Base-by-base conservation (phyloP, 2,888 invertebrate species). In the Drosophila nr. fundita region DNA sequence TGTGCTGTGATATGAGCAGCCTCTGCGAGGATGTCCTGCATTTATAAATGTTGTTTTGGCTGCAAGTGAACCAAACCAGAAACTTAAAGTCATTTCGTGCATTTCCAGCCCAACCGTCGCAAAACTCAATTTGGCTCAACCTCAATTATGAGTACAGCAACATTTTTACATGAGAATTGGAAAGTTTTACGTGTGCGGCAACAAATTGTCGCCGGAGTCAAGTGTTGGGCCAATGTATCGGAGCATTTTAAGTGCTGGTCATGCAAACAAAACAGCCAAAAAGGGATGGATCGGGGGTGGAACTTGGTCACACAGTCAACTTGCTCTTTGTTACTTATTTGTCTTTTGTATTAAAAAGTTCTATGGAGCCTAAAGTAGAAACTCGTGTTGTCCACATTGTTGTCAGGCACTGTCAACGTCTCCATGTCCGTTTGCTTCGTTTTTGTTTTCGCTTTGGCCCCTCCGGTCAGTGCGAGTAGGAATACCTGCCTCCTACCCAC, bases 281-380 rank as follows among this genome's bases (percentile, higher is more conserved):
- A 2, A 13, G 7, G 52, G 50, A 7, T 24, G 11, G n/a, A 3
- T 24, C 18, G 36, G 36, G 36, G n/a, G 8, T 34, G 57, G 2
- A 45, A 15, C 24, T 27, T 71, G 76, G 76, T 60, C 59, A 63
- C 49, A 68, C 68, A 62, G 72, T 53, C 76, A 80, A 76, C 72
- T 75, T 80, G 62, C 68, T 74, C 45, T 45, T 71, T 57, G 55
- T 68, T 79, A 75, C 62, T 73, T 83, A 78, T 77, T 82, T 79
- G 80, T 82, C 77, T 73, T 76, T 75, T 65, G 72, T 76, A 76
- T 88, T 86, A 78, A 80, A 89, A 90, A 87, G 77, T 90, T 90
- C 80, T 85, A 73, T 42, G 71, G 42, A 67, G 83, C 61, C 86
- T 76, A 82, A 88, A 90, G 87, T 87, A 86, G 89, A 87, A 88